Evolutionary conservation across 2,113 vertebrate genomes (phyloP).

Genomic region (Bombycilla garrulus): DNA sequence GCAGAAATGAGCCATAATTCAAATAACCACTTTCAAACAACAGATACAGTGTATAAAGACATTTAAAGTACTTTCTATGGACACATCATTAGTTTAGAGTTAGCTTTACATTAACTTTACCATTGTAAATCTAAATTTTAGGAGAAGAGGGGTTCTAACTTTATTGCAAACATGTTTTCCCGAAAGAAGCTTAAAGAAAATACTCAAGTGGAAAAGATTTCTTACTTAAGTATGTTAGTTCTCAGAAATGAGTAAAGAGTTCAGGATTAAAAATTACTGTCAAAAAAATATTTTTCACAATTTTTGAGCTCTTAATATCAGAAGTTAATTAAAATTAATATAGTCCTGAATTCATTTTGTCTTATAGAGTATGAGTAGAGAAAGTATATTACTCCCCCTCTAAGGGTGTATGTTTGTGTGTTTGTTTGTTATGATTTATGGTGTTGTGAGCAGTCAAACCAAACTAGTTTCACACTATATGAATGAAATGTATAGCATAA

Average conservation of each 20-base stretch:
- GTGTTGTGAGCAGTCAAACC: background rate
- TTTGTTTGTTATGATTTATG: background rate
- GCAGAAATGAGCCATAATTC: slow-evolving; percentile 38
- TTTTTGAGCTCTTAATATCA: background rate
- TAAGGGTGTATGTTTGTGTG: background rate
- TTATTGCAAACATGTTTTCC: background rate
- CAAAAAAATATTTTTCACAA: background rate
- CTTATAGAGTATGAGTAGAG: background rate
- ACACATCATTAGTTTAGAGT: slow-evolving; percentile 19
- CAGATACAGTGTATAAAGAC: background rate
- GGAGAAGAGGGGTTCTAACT: background rate
- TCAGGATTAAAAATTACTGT: background rate
- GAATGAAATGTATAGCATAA: background rate
- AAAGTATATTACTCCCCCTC: background rate
- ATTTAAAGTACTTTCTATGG: slow-evolving; percentile 2
- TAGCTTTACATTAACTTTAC: background rate
- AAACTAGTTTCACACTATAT: background rate
- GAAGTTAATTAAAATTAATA: background rate
- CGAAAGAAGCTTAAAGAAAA: background rate
- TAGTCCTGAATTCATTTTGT: background rate
- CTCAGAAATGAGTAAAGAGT: background rate
- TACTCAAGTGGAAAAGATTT: background rate
- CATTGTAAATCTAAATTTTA: background rate
- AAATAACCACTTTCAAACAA: background rate
- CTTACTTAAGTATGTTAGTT: background rate